These are phyloP conservation scores for Loris lydekkerianus DNA, from an alignment of 2,797 vertebrate species.

Conservation along the genomic window DNA sequence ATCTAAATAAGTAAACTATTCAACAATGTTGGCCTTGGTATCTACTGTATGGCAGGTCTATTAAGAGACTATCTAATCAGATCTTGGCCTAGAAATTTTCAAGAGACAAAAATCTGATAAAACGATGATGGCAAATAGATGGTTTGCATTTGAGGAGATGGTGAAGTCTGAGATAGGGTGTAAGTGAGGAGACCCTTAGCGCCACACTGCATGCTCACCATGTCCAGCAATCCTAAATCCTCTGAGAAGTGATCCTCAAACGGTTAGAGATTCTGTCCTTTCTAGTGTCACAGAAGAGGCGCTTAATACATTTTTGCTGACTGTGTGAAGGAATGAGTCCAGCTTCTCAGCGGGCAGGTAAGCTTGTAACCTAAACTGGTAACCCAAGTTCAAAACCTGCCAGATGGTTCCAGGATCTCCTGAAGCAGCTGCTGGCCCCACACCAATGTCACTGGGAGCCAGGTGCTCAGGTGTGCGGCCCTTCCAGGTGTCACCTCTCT, in stretches of 20 bases:
- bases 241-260: background rate
- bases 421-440: background rate
- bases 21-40: background rate
- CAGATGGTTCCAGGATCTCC: background rate
- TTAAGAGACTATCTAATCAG: conserved; percentile 15
- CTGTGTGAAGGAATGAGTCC: background rate
- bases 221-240: background rate
- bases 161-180: background rate
- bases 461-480: background rate
- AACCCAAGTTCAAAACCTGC: background rate
- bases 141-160: background rate
- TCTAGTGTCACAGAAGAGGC: background rate
- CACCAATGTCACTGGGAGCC: background rate
- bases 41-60: background rate
- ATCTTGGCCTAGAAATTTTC: conserved; percentile 52
- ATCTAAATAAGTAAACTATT: background rate
- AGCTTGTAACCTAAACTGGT: background rate
- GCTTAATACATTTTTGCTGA: conserved; percentile 3
- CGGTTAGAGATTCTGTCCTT: background rate
- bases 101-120: background rate
- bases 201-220: background rate
- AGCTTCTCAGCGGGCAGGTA: background rate
- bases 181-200: background rate
- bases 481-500: background rate
- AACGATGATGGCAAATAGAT: background rate